A percentile compares a stretch with the other conserved stretches of the same genome.
Conservation (phyloP, 1,140 invertebrate genomes). For the Eubasilissa regina region DNA sequence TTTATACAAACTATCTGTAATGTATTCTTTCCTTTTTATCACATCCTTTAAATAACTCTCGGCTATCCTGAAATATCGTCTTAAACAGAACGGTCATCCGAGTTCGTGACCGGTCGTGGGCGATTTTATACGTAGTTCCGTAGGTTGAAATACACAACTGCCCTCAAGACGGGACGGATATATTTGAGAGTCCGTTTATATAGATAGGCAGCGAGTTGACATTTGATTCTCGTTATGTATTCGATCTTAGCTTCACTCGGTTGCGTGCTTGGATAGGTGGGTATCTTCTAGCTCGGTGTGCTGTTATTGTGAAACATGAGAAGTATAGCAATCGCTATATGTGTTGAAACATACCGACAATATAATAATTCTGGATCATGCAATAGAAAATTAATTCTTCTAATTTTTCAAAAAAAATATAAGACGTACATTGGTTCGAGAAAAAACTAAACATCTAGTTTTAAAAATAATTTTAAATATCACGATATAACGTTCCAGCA, state of each 20-base stretch:
- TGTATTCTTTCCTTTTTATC: background rate
- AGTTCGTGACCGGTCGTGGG: slow-evolving; percentile 43
- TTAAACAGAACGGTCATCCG: slow-evolving; percentile 11
- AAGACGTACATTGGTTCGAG: too few relatives aligned
- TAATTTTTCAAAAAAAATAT: too few relatives aligned
- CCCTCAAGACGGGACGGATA: background rate
- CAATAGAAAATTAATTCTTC: background rate
- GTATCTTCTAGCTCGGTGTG: slow-evolving; percentile 4
- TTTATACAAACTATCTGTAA: too few relatives aligned
- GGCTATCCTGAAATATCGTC: background rate
- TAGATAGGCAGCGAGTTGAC: background rate
- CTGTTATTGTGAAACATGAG: slow-evolving; percentile 32
- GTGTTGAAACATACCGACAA: slow-evolving; percentile 15
- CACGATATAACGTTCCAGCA: too few relatives aligned
- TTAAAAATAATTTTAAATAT: too few relatives aligned
- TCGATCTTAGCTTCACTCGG: background rate
- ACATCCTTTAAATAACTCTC: background rate
- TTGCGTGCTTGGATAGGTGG: slow-evolving; percentile 21
- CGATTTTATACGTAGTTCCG: slow-evolving; percentile 23
- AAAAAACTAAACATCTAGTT: too few relatives aligned
- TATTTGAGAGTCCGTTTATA: background rate
- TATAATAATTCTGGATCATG: slow-evolving; percentile 12
- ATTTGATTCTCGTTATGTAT: background rate
- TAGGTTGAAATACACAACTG: slow-evolving; percentile 8
- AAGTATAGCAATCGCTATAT: slow-evolving; percentile 13